phyloP scores from a whole-genome alignment of 2,888 invertebrate genomes.

The Zhengitettix transpicula region DNA sequence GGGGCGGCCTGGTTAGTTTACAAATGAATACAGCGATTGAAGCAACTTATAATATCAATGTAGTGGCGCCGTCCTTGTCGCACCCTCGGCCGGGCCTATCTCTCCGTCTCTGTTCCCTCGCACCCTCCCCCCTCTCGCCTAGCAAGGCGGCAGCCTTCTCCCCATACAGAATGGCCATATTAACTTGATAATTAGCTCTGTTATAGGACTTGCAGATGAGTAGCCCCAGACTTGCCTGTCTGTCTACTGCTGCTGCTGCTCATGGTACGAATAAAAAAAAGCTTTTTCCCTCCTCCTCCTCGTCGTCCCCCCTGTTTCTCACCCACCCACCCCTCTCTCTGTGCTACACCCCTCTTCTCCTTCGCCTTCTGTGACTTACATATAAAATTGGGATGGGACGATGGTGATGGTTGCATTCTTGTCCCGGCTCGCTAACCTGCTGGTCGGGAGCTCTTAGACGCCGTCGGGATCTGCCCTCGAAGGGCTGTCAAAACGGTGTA shows the following conservation, averaged over 20 bases:
- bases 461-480: no score
- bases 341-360: conserved; percentile 11
- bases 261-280: conserved; percentile 15
- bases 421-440: conserved; percentile 13
- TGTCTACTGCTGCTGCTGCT: conserved; percentile 1
- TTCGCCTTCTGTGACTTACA: conserved; percentile 20
- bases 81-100: conserved; percentile 7
- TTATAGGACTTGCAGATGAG: conserved; percentile 83
- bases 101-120: conserved; percentile 2
- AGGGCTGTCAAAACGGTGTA: no score
- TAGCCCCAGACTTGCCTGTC: conserved; percentile 4
- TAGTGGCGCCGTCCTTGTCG: conserved; percentile 25
- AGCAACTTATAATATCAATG: conserved; percentile 56
- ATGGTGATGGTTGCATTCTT: conserved; percentile 19
- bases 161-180: conserved; percentile 63
- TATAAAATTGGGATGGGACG: conserved; percentile 21
- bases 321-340: conserved; percentile 9
- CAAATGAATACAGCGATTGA: conserved; percentile 56
- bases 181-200: conserved; percentile 80
- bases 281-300: conserved; percentile 14
- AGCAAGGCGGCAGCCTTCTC: conserved; percentile 13
- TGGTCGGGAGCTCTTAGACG: no score
- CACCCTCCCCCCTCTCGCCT: conserved; percentile 16
- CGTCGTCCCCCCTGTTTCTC: conserved; percentile 9
- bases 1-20: conserved; percentile 33